A percentile compares a stretch with the other conserved stretches of the same genome.
Conservation (phyloP, 2,888 invertebrate genomes). For the Epinotia ramella region DNA sequence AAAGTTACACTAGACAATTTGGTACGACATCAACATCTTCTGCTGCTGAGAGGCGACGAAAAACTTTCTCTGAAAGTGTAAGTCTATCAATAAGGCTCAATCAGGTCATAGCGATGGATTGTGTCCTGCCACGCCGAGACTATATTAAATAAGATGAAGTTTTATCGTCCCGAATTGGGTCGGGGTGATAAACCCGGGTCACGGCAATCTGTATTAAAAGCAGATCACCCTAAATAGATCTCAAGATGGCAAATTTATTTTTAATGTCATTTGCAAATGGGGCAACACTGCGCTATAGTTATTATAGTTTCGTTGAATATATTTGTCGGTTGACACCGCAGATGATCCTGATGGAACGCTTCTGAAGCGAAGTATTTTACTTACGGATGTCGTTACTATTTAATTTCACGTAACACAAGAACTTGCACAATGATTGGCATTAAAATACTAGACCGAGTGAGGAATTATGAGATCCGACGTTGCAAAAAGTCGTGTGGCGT, state of each 20-base stretch:
- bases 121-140: constrained; percentile 41
- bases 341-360: no score
- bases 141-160: constrained; percentile 50
- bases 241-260: constrained; percentile 10
- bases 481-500: no score
- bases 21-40: background rate
- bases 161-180: constrained; percentile 51
- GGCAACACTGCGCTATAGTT: background rate
- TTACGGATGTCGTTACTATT: no score
- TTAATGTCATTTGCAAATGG: constrained; percentile 3
- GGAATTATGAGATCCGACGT: no score
- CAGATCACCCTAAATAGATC: constrained; percentile 46
- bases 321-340: no score
- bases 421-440: no score
- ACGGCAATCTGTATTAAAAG: constrained; percentile 46
- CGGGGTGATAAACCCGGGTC: constrained; percentile 48
- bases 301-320: no score
- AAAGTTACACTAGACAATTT: background rate
- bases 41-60: background rate
- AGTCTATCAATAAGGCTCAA: constrained; percentile 36
- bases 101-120: constrained; percentile 41
- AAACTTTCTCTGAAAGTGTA: background rate
- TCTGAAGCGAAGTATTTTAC: no score
- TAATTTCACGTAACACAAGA: no score
- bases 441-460: no score